These are phyloP conservation scores for Cartodere bifasciata DNA, from an alignment of 2,888 invertebrate species.

Conservation along the genomic window DNA sequence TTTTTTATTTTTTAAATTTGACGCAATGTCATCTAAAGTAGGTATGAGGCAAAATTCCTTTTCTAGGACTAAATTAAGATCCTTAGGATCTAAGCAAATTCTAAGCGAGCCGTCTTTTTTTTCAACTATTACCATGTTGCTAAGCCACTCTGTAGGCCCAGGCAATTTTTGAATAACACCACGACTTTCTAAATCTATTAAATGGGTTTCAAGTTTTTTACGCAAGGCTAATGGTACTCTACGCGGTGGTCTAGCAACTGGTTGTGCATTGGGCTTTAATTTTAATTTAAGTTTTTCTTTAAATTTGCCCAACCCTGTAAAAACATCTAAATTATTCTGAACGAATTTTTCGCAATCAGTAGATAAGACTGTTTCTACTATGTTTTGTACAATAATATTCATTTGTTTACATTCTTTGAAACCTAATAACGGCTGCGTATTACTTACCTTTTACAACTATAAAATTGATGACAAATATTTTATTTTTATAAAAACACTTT, in stretches of 20 bases:
- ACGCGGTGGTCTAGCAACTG: neutral
- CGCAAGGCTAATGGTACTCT: slow-evolving; percentile 1
- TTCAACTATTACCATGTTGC: neutral
- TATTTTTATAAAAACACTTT: too few species aligned
- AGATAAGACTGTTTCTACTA: too few species aligned
- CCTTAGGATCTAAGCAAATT: neutral
- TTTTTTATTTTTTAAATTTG: slow-evolving; percentile 3
- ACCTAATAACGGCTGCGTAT: too few species aligned
- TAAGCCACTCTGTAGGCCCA: neutral
- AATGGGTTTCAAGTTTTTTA: neutral
- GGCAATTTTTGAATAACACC: neutral
- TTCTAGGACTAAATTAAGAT: neutral
- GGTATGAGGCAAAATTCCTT: slow-evolving; percentile 6
- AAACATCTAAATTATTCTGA: slow-evolving; percentile 1
- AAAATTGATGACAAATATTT: too few species aligned
- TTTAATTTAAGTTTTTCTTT: slow-evolving; percentile 1
- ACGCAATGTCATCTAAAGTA: slow-evolving; percentile 7
- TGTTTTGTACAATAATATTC: too few species aligned
- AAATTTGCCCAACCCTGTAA: slow-evolving; percentile 3
- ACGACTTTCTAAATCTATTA: neutral
- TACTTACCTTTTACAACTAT: too few species aligned
- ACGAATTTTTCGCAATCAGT: too few species aligned
- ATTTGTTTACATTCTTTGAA: too few species aligned
- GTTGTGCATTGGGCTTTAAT: neutral
- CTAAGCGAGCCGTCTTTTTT: slow-evolving; percentile 1